Conservation (phyloP, 92 coral and sea anemone genomes). For the Zoanthus sociatus region DNA sequence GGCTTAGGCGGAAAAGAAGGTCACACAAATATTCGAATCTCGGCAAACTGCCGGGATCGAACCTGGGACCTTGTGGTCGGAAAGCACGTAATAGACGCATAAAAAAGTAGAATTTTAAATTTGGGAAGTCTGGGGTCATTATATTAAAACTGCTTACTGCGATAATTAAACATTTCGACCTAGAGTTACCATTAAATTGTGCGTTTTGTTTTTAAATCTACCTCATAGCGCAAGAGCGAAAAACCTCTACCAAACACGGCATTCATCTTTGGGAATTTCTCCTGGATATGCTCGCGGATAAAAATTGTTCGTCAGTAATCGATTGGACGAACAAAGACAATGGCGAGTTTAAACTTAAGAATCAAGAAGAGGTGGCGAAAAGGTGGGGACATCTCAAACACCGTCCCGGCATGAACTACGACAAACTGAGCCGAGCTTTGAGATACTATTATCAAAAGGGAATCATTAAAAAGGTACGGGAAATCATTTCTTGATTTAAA, state of each 20-base stretch:
- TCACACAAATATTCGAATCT: no score
- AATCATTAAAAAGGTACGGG: slow-evolving; percentile 86
- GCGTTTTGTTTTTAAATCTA: neutral
- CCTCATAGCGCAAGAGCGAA: slow-evolving; percentile 21
- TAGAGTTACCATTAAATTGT: no score
- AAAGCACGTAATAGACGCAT: no score
- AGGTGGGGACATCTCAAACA: slow-evolving; percentile 93
- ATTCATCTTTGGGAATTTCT: slow-evolving; percentile 96
- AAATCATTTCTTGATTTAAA: neutral
- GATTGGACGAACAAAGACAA: slow-evolving; percentile 90
- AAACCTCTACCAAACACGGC: slow-evolving; percentile 71
- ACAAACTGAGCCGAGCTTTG: slow-evolving; percentile 91
- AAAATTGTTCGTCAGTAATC: slow-evolving; percentile 77
- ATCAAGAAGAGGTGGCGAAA: slow-evolving; percentile 95
- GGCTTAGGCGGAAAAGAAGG: no score
- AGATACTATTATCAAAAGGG: slow-evolving; percentile 93
- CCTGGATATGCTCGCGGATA: slow-evolving; percentile 82
- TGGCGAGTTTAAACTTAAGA: slow-evolving; percentile 88
- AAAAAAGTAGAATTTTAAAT: no score
- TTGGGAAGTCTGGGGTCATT: no score
- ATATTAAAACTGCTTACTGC: no score
- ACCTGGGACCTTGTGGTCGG: no score
- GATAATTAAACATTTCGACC: no score
- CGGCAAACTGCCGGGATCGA: no score
- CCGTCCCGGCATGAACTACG: slow-evolving; percentile 95